These are phyloP conservation scores for Ormyrus nitidulus DNA, from an alignment of 2,888 invertebrate genomes.

Conservation along the genomic window DNA sequence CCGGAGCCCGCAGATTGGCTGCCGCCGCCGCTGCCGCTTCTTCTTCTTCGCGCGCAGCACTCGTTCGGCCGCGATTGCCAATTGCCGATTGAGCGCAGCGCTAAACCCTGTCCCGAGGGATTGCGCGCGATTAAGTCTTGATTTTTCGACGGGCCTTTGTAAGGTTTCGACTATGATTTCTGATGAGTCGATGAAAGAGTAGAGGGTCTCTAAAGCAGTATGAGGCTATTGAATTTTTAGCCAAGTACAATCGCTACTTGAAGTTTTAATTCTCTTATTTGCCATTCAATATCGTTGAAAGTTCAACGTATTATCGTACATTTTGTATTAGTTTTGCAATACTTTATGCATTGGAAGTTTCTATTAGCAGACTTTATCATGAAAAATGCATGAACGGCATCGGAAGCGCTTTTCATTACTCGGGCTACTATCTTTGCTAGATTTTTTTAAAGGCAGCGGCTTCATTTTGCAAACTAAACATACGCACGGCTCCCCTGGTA, in stretches of 20 bases:
- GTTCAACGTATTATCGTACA: not conserved
- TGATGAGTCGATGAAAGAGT: not conserved
- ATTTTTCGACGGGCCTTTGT: not conserved
- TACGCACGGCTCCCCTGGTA: too few species aligned
- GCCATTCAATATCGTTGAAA: not conserved
- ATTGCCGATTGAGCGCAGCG: conserved; percentile 37
- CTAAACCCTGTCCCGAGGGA: not conserved
- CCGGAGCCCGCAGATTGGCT: conserved; percentile 56
- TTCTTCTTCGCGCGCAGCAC: conserved; percentile 39
- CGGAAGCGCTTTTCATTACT: conserved; percentile 26
- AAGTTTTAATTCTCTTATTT: not conserved
- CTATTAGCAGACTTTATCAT: conserved; percentile 21
- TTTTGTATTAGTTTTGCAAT: conserved; percentile 25
- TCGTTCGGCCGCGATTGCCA: conserved; percentile 52
- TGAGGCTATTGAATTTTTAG: too few species aligned
- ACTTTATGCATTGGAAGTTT: conserved; percentile 31
- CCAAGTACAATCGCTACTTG: too few species aligned
- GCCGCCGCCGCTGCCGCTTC: conserved; percentile 9
- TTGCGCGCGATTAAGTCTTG: not conserved
- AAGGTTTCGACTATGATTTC: not conserved
- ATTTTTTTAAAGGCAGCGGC: too few species aligned
- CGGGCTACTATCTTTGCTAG: too few species aligned
- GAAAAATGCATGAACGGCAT: conserved; percentile 36
- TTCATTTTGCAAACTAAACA: too few species aligned
- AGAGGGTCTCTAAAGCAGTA: not conserved